phyloP scores from a whole-genome alignment of 2,888 invertebrate species.

The Rhodophaea formosa region DNA sequence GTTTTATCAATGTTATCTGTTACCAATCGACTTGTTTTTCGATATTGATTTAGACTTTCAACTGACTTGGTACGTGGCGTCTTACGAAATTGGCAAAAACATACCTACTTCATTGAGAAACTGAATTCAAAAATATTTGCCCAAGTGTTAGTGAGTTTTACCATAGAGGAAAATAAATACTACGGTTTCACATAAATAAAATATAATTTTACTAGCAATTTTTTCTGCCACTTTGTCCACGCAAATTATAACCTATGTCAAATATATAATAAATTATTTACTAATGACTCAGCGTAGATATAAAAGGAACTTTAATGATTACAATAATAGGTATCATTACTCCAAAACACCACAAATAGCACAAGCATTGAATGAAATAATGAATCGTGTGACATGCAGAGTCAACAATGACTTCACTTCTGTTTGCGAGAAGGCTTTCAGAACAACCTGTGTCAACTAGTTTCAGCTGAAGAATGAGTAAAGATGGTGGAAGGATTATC shows the following conservation, averaged over 20 bases:
- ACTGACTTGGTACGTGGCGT: background rate
- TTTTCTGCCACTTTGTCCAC: no score
- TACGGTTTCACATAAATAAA: no score
- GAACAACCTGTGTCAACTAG: background rate
- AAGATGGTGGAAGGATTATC: background rate
- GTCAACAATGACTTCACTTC: slow-evolving; percentile 8
- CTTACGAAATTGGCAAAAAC: background rate
- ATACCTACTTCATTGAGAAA: background rate
- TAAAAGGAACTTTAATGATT: background rate
- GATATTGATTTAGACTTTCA: background rate
- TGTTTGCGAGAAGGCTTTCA: slow-evolving; percentile 6
- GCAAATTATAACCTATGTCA: no score
- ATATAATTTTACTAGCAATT: no score
- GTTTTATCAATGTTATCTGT: no score
- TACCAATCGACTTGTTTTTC: no score
- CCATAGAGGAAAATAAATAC: background rate
- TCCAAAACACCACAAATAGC: background rate
- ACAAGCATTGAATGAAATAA: background rate
- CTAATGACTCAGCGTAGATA: background rate
- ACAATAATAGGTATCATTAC: background rate
- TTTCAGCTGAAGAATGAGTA: background rate
- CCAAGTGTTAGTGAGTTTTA: background rate
- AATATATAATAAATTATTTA: no score
- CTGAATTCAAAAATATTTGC: background rate
- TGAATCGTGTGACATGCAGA: background rate